These are phyloP conservation scores for Eremophila alpestris DNA, from an alignment of 2,797 vertebrate species.

Conservation along the genomic window DNA sequence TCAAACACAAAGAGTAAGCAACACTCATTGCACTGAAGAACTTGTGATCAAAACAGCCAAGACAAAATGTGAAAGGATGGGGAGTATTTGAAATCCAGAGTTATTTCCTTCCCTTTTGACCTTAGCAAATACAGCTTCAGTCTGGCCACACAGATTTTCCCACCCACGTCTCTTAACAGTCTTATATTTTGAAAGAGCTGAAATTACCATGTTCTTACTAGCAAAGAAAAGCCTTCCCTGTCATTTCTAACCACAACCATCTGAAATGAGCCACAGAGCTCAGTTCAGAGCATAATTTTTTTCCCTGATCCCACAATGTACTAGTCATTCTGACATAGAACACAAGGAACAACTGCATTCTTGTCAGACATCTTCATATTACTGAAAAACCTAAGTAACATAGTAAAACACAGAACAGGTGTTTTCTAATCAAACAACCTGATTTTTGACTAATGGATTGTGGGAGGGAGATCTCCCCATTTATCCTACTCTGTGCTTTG, in stretches of 20 bases:
- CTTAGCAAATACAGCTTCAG: constrained; percentile 13
- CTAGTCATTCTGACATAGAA: not conserved
- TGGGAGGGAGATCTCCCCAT: not conserved
- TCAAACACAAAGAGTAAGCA: not conserved
- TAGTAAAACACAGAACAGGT: not conserved
- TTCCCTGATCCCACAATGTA: not conserved
- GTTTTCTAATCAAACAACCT: not conserved
- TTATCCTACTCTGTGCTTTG: not conserved
- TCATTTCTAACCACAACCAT: not conserved
- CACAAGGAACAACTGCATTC: rapidly evolving
- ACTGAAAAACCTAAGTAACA: not conserved
- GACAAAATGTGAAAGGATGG: not conserved
- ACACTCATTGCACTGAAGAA: not conserved
- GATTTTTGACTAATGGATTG: not conserved
- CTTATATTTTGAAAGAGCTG: not conserved
- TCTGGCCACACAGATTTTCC: constrained; percentile 39
- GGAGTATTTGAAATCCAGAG: not conserved
- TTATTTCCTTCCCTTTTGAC: constrained; percentile 33
- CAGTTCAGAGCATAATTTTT: not conserved
- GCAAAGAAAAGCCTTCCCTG: not conserved
- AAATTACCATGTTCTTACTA: constrained; percentile 23
- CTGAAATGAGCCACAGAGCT: not conserved
- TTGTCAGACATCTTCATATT: not conserved
- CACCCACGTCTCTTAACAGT: constrained; percentile 39
- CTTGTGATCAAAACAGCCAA: not conserved